Evolutionary conservation across 2,888 invertebrate species (phyloP), one percentile per base, ranked within the genome.

Genomic region (Hedychridium roseum): DNA sequence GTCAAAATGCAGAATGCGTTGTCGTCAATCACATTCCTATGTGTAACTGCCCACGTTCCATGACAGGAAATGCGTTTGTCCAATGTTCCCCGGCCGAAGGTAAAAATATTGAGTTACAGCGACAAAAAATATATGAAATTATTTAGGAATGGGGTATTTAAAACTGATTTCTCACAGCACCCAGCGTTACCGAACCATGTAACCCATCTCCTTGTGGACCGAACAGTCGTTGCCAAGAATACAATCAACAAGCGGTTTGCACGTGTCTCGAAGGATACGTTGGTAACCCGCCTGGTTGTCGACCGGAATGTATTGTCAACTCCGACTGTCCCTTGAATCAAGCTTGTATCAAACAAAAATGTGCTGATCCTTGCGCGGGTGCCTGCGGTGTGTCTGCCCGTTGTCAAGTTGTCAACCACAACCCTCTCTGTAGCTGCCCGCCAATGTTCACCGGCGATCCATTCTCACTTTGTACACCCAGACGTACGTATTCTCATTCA

Each of bases 11-110:
- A 1, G 82, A 87, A 52, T 92, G 92, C 70, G 85, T 86, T 66
- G 89, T 89, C 16, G 85, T 88, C 54, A 90, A 90, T 70, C 91
- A 85, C 57, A 80, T 83, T 36, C 85, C 86, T 1, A 81, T 82
- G 64, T 87, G 87, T 59, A 81, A 78, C 57, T 85, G 85, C 64
- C 79, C 80, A 7, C 68, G 76, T 39, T 87, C 85, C 32, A 86
- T 82, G 80, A 83, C 84, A 16, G 90, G 91, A 35, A 87, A 89
- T 74, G 86, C 91, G n/a, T 89, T 90, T 68, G 81, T 84, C 21
- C 80, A 82, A 44, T 91, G 91, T 68, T 75, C 76, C 21, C 80
- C 80, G 17, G 77, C 85, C 63, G 81, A 82, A 82, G 83, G 88
- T 87, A 83, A 50, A 47, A 30, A 16, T 20, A 11, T 17, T 17